phyloP scores from a whole-genome alignment of 2,113 vertebrate species.

The Gallinago media region DNA sequence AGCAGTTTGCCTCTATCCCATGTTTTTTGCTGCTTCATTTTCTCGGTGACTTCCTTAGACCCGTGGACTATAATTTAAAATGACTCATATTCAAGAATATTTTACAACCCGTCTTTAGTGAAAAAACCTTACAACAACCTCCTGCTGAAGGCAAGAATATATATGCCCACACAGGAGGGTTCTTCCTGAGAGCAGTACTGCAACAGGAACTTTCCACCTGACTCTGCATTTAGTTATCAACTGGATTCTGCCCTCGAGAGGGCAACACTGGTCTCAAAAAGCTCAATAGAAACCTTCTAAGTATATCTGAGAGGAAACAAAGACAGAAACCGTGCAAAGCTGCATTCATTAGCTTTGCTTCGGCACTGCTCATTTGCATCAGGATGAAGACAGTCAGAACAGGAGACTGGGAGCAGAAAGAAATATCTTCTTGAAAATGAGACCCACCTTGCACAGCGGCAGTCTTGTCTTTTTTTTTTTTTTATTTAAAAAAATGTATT shows the following conservation, averaged over 20 bases:
- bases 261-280: not conserved
- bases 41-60: conserved; percentile 52
- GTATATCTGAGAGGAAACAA: not conserved
- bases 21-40: conserved; percentile 27
- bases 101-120: conserved; percentile 48
- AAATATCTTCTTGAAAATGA: not conserved
- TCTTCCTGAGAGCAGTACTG: not conserved
- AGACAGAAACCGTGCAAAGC: not conserved
- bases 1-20: not conserved
- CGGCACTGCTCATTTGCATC: not conserved
- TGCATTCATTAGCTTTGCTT: not conserved
- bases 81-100: conserved; percentile 57
- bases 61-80: conserved; percentile 41
- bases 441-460: not conserved
- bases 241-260: not conserved
- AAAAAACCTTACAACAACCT: conserved; percentile 29
- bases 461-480: not conserved
- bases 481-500: not conserved
- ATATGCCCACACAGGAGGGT: not conserved
- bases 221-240: not conserved
- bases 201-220: conserved; percentile 12
- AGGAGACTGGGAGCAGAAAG: not conserved
- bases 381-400: not conserved
- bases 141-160: conserved; percentile 3
- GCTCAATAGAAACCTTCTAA: not conserved